Conservation (phyloP, 2,888 invertebrate genomes). For the Nomada ferruginata region DNA sequence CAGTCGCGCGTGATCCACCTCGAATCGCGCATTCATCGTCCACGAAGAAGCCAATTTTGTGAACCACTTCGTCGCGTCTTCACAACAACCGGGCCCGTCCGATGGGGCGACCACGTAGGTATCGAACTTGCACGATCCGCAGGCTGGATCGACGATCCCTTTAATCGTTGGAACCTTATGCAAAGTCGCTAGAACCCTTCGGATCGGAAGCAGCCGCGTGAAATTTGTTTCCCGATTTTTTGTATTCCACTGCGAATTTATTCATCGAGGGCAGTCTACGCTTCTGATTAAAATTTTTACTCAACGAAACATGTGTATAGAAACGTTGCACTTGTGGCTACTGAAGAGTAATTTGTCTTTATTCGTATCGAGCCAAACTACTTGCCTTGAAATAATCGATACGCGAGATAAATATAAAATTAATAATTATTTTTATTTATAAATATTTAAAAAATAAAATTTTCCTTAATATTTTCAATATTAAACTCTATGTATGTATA, state of each 20-base stretch:
- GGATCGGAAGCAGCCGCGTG: background rate
- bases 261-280: too few species aligned
- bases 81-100: constrained; percentile 40
- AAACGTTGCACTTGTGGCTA: too few species aligned
- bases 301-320: too few species aligned
- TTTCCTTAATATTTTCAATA: too few species aligned
- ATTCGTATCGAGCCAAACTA: too few species aligned
- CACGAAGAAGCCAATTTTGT: constrained; percentile 24
- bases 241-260: background rate
- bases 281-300: too few species aligned
- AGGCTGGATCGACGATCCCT: constrained; percentile 20
- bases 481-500: too few species aligned
- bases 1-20: constrained; percentile 80
- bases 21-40: constrained; percentile 67
- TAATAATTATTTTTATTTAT: too few species aligned
- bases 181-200: background rate
- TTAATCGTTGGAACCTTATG: background rate
- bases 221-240: background rate
- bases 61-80: constrained; percentile 27
- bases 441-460: too few species aligned
- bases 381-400: too few species aligned
- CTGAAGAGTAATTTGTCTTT: too few species aligned
- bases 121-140: constrained; percentile 38
- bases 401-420: too few species aligned
- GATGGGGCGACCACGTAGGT: constrained; percentile 65